Evolutionary conservation across 2,888 invertebrate genomes (phyloP).

Genomic region (Therioaphis trifolii): DNA sequence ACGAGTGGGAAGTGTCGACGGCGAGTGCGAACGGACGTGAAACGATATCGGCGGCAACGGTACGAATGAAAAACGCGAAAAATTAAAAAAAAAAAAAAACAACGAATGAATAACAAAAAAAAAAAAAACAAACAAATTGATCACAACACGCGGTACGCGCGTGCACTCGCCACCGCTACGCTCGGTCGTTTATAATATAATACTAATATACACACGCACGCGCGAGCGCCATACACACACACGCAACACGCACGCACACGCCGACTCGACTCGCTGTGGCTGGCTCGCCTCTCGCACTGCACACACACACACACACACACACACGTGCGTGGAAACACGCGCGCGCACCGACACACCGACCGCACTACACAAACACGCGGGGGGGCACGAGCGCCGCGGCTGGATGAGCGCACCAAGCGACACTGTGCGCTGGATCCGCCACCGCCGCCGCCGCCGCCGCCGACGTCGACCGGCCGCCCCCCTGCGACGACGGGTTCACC

Average conservation of each 20-base stretch:
- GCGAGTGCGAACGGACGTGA: too few relatives aligned
- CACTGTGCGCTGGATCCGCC: conserved; percentile 41
- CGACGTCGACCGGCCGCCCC: conserved; percentile 49
- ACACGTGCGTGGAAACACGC: not conserved
- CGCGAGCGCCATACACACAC: conserved; percentile 1
- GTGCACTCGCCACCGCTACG: conserved; percentile 29
- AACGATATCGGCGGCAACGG: too few relatives aligned
- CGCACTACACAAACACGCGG: conserved; percentile 13
- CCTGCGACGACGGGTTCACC: conserved; percentile 66
- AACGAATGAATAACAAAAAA: too few relatives aligned
- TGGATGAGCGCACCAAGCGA: conserved; percentile 44
- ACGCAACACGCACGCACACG: not conserved
- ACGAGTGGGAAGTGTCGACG: not conserved
- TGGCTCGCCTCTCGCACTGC: too few relatives aligned
- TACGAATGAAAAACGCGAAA: too few relatives aligned
- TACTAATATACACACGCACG: not conserved
- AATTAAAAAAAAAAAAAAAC: too few relatives aligned
- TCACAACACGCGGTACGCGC: not conserved
- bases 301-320: conserved; percentile 1
- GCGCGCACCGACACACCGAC: not conserved
- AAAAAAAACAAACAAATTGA: too few relatives aligned
- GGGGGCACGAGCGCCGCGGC: conserved; percentile 57
- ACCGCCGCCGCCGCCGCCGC: conserved; percentile 65
- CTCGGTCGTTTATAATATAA: conserved; percentile 19
- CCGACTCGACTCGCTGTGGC: too few relatives aligned